Conservation (phyloP, 37 sponge, comb jelly and placozoan genomes). For the Amphimedon queenslandica region DNA sequence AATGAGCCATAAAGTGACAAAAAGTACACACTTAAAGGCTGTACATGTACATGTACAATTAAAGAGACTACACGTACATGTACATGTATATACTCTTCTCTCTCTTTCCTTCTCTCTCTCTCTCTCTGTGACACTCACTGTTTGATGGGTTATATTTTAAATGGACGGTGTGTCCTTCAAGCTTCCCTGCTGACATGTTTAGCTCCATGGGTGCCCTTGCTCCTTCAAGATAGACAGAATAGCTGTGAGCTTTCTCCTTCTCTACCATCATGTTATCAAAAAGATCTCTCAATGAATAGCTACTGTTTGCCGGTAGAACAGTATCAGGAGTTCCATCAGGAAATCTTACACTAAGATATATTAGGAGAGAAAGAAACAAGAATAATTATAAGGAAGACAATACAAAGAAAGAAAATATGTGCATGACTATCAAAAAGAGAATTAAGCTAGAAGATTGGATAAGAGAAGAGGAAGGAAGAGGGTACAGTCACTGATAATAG, state of each 20-base stretch:
- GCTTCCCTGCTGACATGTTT: slow-evolving; percentile 13
- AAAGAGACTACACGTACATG: too few species aligned
- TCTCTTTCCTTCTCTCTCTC: too few species aligned
- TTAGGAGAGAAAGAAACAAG: neutral
- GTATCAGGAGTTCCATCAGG: slow-evolving; percentile 46
- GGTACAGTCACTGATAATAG: too few species aligned
- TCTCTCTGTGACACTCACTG: slow-evolving; percentile 33
- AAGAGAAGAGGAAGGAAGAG: too few species aligned
- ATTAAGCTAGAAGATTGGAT: too few species aligned
- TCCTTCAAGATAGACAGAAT: slow-evolving; percentile 29
- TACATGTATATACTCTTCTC: too few species aligned
- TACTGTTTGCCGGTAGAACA: slow-evolving; percentile 48
- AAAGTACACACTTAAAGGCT: too few species aligned
- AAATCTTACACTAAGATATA: slow-evolving; percentile 20
- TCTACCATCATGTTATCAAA: slow-evolving; percentile 16
- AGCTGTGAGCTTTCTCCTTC: slow-evolving; percentile 29
- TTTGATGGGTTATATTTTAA: slow-evolving; percentile 36
- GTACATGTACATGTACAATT: too few species aligned
- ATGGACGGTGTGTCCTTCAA: slow-evolving; percentile 41
- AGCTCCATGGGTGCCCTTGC: slow-evolving; percentile 44
- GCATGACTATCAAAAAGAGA: too few species aligned
- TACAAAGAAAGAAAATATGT: too few species aligned
- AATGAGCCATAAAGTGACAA: too few species aligned
- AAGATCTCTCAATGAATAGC: slow-evolving; percentile 27
- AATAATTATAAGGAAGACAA: slow-evolving; percentile 10